These are phyloP conservation scores for Philereme transversata DNA, from an alignment of 2,888 invertebrate genomes.

Conservation along the genomic window DNA sequence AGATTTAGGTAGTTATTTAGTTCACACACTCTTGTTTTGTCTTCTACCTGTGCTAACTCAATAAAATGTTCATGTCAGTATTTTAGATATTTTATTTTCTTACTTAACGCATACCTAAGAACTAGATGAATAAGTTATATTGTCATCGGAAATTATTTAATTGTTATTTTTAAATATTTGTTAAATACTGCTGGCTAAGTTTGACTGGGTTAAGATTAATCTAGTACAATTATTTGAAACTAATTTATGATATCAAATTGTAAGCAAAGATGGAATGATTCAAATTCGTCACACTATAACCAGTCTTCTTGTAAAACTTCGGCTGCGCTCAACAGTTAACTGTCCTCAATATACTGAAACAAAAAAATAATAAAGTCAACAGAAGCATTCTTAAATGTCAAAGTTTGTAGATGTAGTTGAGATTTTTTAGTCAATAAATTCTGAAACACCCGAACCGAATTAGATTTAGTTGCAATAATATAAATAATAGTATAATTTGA, in stretches of 20 bases:
- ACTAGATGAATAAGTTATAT: slow-evolving; percentile 23
- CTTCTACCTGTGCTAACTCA: slow-evolving; percentile 3
- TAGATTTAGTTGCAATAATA: too few species aligned
- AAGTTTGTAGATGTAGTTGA: too few species aligned
- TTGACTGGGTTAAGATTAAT: slow-evolving; percentile 8
- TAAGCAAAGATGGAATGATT: slow-evolving; percentile 18
- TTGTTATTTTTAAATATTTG: slow-evolving; percentile 2
- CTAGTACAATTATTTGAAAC: background rate
- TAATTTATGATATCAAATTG: background rate
- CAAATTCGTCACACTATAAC: slow-evolving; percentile 11
- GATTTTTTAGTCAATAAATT: too few species aligned
- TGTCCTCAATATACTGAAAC: slow-evolving; percentile 70
- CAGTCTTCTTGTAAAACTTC: slow-evolving; percentile 23
- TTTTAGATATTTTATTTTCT: slow-evolving; percentile 20
- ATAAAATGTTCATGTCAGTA: slow-evolving; percentile 13
- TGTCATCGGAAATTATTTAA: slow-evolving; percentile 21
- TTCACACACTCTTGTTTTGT: slow-evolving; percentile 3
- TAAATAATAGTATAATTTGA: too few species aligned
- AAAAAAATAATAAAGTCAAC: slow-evolving; percentile 21
- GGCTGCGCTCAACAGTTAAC: slow-evolving; percentile 64
- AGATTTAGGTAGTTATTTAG: slow-evolving; percentile 19
- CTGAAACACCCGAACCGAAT: too few species aligned
- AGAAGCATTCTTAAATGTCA: too few species aligned
- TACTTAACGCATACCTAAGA: slow-evolving; percentile 17
- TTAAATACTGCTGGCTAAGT: slow-evolving; percentile 3